Percentiles rank a stretch among this genome's conserved stretches.
Evolutionary conservation across 1,140 invertebrate genomes (phyloP).

Genomic region (Potamilus streckersoni): DNA sequence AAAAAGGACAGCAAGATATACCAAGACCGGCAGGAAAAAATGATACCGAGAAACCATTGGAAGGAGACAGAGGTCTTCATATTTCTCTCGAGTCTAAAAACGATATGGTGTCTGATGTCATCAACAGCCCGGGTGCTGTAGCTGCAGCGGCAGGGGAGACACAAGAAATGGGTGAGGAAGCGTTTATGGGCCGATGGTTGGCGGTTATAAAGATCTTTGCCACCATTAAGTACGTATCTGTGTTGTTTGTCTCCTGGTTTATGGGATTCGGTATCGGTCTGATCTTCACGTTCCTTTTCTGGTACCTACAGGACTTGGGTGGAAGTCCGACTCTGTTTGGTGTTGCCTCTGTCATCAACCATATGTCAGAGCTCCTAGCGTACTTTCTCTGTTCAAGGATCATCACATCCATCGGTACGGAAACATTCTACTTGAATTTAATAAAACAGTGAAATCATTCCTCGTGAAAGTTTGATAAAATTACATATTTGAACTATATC

Average conservation of each 20-base stretch:
- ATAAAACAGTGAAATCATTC: too few species aligned
- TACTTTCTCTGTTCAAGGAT: slow-evolving; percentile 98
- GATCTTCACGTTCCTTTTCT: slow-evolving; percentile 99
- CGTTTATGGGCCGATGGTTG: slow-evolving; percentile 59
- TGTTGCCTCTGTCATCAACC: slow-evolving; percentile 98
- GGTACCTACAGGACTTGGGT: slow-evolving; percentile 97
- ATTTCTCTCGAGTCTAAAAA: slow-evolving; percentile 46
- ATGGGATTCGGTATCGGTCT: slow-evolving; percentile 99
- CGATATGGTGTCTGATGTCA: slow-evolving; percentile 61
- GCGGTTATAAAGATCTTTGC: slow-evolving; percentile 60
- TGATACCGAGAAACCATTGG: slow-evolving; percentile 11
- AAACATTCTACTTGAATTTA: neutral
- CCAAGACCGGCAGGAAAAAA: neutral
- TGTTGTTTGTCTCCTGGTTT: slow-evolving; percentile 97
- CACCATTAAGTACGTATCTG: slow-evolving; percentile 71
- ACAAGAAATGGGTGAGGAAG: slow-evolving; percentile 42
- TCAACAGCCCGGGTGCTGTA: slow-evolving; percentile 41
- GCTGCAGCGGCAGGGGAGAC: slow-evolving; percentile 11
- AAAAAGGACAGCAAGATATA: too few species aligned
- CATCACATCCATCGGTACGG: slow-evolving; percentile 73
- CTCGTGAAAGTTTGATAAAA: too few species aligned
- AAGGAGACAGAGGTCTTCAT: slow-evolving; percentile 31
- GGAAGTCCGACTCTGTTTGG: slow-evolving; percentile 98
- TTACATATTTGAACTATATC: too few species aligned
- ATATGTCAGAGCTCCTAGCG: slow-evolving; percentile 98